Evolutionary conservation across 2,797 vertebrate genomes (phyloP).

Genomic region (Lutra lutra): DNA sequence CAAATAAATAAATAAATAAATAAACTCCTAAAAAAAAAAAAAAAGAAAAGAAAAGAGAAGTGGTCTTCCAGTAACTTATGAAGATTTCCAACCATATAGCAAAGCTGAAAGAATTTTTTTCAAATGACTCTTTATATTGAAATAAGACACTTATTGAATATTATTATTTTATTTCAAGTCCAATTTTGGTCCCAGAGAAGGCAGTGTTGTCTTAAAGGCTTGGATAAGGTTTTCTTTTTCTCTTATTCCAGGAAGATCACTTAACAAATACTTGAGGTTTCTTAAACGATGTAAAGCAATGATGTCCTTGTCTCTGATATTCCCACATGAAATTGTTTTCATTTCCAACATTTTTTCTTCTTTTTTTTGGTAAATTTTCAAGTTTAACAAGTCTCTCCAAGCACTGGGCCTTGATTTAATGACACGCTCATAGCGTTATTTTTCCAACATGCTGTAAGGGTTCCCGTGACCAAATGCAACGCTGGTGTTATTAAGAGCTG

Average conservation of each 20-base stretch:
- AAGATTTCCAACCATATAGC: background rate
- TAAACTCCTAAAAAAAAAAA: no score
- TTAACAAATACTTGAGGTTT: slow-evolving; percentile 94
- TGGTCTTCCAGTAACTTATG: background rate
- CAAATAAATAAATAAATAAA: background rate
- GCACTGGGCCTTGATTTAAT: slow-evolving; percentile 94
- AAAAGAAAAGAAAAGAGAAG: background rate
- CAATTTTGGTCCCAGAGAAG: slow-evolving; percentile 90
- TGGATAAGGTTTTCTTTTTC: slow-evolving; percentile 88
- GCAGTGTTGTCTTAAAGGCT: slow-evolving; percentile 90
- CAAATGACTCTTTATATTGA: slow-evolving; percentile 12
- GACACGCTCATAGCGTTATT: slow-evolving; percentile 92
- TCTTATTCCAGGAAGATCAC: slow-evolving; percentile 94
- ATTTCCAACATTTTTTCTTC: slow-evolving; percentile 87
- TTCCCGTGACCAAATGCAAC: slow-evolving; percentile 94
- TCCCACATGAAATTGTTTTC: slow-evolving; percentile 95
- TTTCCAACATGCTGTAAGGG: slow-evolving; percentile 92
- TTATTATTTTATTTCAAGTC: slow-evolving; percentile 90
- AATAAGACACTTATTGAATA: background rate
- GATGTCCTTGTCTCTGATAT: slow-evolving; percentile 93
- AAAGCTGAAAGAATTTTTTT: slow-evolving; percentile 29
- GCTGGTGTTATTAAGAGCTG: slow-evolving; percentile 96
- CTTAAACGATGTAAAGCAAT: slow-evolving; percentile 92
- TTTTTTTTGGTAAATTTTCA: slow-evolving; percentile 85
- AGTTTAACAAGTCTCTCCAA: slow-evolving; percentile 92